Evolutionary conservation across 1,140 invertebrate genomes (phyloP), one percentile per base, ranked within the genome.

Genomic region (Physella acuta): DNA sequence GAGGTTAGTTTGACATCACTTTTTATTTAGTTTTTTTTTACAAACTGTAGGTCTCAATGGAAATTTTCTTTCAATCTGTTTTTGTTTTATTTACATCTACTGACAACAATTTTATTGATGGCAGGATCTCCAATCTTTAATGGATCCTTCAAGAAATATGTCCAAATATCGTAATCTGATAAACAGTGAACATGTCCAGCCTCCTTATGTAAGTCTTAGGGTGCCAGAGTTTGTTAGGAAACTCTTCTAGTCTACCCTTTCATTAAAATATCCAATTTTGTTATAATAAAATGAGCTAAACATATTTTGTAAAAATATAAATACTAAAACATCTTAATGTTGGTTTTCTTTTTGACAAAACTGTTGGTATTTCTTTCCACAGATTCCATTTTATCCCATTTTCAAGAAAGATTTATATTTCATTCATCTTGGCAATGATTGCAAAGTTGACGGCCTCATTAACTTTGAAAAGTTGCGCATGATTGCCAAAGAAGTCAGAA

Each of bases 381-480:
- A 92, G 91, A 96, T 98, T 84, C 97, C 97, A 73, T 86, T 88
- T 70, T 88, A 87, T 73, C 87, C 87, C 16, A 76, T 88, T 28
- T 82, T 86, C 11, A 87, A 84, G 78, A 99, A 99, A 88, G 98
- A 99, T 87, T 86, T 99, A 68, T 98, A 95, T 26, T 99, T 99
- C 80, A 97, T 98, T 74, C 93, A 99, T 86, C 87, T 98, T 70
- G 97, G 96, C 17, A 99, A 99, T 86, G 94, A 98, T 84, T 94
- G 95, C 0, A 89, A 90, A 79, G 92, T 98, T 3, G 95, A 98
- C 84, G 89, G 90, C 44, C 87, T 99, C 75, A 77, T 88, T 34
- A 99, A 99, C 86, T 99, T 99, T 84, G 98, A 99, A 83, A 99
- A 99, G 81, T 86, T 99, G 53, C 87, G 98, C 73, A 99, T 99